These are phyloP conservation scores for Aphelocoma californica DNA, from an alignment of 2,797 vertebrate genomes.

Conservation along the genomic window DNA sequence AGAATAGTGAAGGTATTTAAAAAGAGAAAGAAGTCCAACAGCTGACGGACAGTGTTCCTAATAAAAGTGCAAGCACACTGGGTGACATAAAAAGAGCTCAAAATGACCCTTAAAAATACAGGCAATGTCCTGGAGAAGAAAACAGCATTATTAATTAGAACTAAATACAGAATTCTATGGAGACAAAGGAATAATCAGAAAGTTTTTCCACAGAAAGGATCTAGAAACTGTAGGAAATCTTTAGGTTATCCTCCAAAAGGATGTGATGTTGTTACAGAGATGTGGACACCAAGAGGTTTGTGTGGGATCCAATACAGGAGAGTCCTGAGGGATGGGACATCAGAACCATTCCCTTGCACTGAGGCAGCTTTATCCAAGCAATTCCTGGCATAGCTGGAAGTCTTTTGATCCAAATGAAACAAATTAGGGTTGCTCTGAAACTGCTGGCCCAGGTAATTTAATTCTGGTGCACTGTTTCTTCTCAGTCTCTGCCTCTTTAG, in stretches of 20 bases:
- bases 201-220: neutral
- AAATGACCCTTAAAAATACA: neutral
- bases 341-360: neutral
- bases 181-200: neutral
- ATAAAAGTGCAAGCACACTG: neutral
- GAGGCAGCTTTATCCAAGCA: neutral
- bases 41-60: neutral
- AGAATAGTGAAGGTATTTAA: neutral
- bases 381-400: neutral
- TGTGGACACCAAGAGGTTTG: accelerated
- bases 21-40: neutral
- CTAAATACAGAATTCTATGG: accelerated
- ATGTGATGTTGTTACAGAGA: neutral
- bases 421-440: neutral
- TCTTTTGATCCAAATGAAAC: neutral
- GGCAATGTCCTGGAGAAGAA: neutral
- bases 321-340: neutral
- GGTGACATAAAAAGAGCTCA: neutral
- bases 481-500: neutral
- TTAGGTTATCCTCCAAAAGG: neutral
- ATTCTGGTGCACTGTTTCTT: neutral
- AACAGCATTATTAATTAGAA: neutral
- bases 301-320: accelerated
- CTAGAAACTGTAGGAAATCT: neutral
- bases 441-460: neutral